Evolutionary conservation across 2,113 vertebrate genomes (phyloP).

Genomic region (Pelvicachromis taeniatus): DNA sequence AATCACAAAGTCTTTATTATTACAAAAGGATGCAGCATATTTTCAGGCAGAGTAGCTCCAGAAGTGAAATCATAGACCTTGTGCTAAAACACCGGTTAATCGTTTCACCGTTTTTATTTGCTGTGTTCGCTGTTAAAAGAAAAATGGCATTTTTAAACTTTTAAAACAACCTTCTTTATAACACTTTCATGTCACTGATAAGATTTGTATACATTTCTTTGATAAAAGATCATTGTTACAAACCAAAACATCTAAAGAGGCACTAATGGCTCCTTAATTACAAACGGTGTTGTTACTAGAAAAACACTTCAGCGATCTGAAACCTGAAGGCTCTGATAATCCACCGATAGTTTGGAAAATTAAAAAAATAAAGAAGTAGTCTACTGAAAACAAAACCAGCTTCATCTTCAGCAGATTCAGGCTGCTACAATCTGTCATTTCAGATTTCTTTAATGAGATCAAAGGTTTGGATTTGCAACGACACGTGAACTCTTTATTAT

Average conservation of each 20-base stretch:
- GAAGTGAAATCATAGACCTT: background rate
- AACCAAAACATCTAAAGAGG: background rate
- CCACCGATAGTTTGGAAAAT: background rate
- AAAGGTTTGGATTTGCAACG: background rate
- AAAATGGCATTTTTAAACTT: background rate
- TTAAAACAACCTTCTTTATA: background rate
- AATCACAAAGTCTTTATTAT: background rate
- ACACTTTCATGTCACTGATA: background rate
- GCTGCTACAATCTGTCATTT: background rate
- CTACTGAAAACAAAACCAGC: slow-evolving; percentile 11
- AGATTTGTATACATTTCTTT: background rate
- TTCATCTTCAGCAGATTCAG: background rate
- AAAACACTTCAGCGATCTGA: background rate
- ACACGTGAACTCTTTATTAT: background rate
- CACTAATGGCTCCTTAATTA: background rate
- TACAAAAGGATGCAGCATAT: background rate
- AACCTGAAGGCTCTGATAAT: background rate
- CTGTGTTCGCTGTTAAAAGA: background rate
- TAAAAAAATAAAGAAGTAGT: background rate
- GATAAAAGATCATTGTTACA: slow-evolving; percentile 1
- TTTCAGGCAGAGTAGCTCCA: background rate
- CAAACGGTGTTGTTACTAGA: background rate
- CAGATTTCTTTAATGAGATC: background rate
- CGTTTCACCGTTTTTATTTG: background rate
- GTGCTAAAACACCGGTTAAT: background rate